Base-by-base conservation (phyloP, 2,888 invertebrate species). In the Agrenia bidenticulata region DNA sequence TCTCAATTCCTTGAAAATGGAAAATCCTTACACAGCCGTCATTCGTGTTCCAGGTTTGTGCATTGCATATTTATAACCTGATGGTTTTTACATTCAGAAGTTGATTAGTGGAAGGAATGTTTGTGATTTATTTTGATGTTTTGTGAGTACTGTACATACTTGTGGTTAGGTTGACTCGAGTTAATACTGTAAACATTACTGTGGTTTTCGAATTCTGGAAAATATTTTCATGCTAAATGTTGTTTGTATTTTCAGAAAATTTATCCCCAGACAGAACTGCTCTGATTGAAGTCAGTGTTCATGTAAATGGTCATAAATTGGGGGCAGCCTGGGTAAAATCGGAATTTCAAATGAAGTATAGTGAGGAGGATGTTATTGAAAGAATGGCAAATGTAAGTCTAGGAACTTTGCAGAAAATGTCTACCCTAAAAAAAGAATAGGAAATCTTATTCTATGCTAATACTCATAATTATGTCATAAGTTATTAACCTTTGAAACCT, bases 311-410 rank as follows among this genome's bases (percentile, higher is more conserved):
- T 11, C 65, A 67, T 11, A 73, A 73, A 65, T 53, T 73, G 49
- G 76, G 76, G n/a, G 66, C 71, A 26, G 74, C 73, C 21, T 53
- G 70, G 13, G 67, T 76, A 13, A 76, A 76, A 57, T 74, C 67
- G 26, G 74, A 76, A 41, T 39, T 62, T 1, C 67, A 63, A 17
- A n/a, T 51, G 27, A 61, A 58, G 50, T 19, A 27, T 2, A n/a
- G 19, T 32, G 73, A 73, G 24, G 74, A 74, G 5, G 73, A 74
- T 62, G 61, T 71, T 9, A 63, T 76, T 26, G 73, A 76, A 23
- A 53, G 65, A 55, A 76, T 76, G 74, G 65, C 59, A 15, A 64
- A 69, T 37, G 73, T 75, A 63, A 60, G 60, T n/a, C 21, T 23
- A 53, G n/a, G n/a, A n/a, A n/a, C n/a, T 26, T 53, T 53, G 9